Evolutionary conservation across 2,888 invertebrate genomes (phyloP).

Genomic region (Prosopocoilus inquinatus): DNA sequence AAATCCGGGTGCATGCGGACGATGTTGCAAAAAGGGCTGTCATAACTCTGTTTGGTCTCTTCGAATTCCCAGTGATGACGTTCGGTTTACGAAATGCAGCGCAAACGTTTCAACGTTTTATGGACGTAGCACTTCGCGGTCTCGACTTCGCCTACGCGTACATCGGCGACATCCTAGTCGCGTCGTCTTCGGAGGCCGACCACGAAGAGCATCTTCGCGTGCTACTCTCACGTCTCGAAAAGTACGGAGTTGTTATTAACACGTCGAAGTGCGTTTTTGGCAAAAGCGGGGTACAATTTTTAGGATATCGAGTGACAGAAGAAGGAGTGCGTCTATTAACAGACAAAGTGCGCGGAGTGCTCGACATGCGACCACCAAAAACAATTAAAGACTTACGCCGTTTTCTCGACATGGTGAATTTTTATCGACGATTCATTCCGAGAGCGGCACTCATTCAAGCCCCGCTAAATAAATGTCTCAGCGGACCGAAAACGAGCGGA

Average conservation of each 20-base stretch:
- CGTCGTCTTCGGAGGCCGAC: too few species aligned
- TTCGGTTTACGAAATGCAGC: conserved; percentile 46
- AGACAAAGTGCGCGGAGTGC: not conserved
- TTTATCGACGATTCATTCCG: conserved; percentile 20
- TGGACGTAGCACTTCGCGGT: conserved; percentile 35
- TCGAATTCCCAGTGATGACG: conserved; percentile 37
- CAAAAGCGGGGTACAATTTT: not conserved
- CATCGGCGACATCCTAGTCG: conserved; percentile 12
- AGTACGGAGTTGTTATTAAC: not conserved
- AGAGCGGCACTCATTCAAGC: conserved; percentile 39
- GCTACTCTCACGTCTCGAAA: not conserved
- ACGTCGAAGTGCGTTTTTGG: not conserved
- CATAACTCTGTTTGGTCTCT: conserved; percentile 31
- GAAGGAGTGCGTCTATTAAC: not conserved
- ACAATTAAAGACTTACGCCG: conserved; percentile 34
- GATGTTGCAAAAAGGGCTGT: conserved; percentile 38
- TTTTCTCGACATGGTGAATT: conserved; percentile 34
- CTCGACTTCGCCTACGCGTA: conserved; percentile 39
- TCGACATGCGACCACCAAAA: not conserved
- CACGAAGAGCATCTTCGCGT: not conserved
- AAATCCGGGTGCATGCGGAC: conserved; percentile 38
- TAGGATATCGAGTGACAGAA: not conserved
- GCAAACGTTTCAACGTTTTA: conserved; percentile 46
- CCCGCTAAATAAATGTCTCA: conserved; percentile 33
- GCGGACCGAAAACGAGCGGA: conserved; percentile 17